Conservation (phyloP, 2,113 vertebrate genomes). For the Butorides virescens region DNA sequence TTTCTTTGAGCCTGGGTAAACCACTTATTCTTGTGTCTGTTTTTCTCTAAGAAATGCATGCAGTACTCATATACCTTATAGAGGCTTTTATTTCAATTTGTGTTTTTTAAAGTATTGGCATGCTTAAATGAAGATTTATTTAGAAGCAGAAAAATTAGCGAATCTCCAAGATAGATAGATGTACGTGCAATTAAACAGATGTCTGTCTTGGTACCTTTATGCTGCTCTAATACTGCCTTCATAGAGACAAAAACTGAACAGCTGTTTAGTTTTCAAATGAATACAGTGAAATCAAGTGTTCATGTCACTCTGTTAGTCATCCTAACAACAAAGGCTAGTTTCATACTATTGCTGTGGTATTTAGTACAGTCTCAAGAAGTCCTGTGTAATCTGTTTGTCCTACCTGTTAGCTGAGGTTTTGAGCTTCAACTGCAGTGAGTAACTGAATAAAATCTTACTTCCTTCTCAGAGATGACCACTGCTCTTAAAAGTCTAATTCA, state of each 20-base stretch:
- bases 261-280: not conserved
- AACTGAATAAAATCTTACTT: not conserved
- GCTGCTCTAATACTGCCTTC: not conserved
- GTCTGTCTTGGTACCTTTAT: slow-evolving; percentile 17
- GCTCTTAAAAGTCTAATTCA: not conserved
- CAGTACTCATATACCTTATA: not conserved
- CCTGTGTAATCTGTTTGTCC: not conserved
- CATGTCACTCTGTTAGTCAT: not conserved
- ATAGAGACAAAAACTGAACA: slow-evolving; percentile 11
- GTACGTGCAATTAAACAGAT: not conserved
- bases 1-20: not conserved
- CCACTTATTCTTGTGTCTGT: not conserved
- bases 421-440: not conserved
- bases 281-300: not conserved
- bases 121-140: slow-evolving; percentile 28
- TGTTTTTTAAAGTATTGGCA: not conserved
- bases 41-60: not conserved
- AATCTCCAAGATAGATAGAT: not conserved
- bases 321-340: not conserved
- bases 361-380: not conserved
- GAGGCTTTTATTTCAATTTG: not conserved
- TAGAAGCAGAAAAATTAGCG: not conserved
- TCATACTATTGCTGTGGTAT: not conserved
- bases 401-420: not conserved
- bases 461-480: not conserved